Percentiles rank a stretch among this genome's conserved stretches.
These are phyloP conservation scores for Ferrisia virgata DNA, from an alignment of 2,888 invertebrate species.

Conservation along the genomic window DNA sequence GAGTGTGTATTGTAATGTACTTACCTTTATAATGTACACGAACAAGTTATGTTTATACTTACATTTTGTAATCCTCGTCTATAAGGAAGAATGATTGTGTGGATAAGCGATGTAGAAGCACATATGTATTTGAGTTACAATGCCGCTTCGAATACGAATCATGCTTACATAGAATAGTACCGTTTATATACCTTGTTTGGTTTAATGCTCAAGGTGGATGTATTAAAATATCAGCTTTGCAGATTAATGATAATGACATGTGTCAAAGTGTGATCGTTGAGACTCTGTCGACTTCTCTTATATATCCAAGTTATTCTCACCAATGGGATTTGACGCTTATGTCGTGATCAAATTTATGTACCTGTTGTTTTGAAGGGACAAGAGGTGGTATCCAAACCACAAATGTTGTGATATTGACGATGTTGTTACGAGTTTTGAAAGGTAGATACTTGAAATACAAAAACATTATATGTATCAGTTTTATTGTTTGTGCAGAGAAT, in stretches of 20 bases:
- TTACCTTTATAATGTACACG: neutral
- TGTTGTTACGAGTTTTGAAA: too few species aligned
- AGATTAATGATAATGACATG: neutral
- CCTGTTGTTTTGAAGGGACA: too few species aligned
- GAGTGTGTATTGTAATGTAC: neutral
- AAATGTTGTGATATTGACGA: too few species aligned
- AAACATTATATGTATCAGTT: too few species aligned
- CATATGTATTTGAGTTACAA: too few species aligned
- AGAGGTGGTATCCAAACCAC: too few species aligned
- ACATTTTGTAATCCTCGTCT: neutral
- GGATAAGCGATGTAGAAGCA: neutral
- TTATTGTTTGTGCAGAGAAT: too few species aligned
- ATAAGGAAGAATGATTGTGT: neutral
- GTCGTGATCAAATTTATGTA: too few species aligned
- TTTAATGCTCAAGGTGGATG: neutral
- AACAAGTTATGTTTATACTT: too few species aligned
- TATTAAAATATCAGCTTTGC: neutral
- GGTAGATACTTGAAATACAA: too few species aligned
- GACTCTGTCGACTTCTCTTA: neutral
- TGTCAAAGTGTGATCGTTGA: neutral
- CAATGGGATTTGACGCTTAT: neutral
- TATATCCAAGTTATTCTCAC: neutral
- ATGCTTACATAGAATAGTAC: too few species aligned
- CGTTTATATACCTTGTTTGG: neutral
- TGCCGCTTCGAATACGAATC: neutral